phyloP scores from a whole-genome alignment of 2,113 vertebrate genomes.

The Oryzias javanicus region DNA sequence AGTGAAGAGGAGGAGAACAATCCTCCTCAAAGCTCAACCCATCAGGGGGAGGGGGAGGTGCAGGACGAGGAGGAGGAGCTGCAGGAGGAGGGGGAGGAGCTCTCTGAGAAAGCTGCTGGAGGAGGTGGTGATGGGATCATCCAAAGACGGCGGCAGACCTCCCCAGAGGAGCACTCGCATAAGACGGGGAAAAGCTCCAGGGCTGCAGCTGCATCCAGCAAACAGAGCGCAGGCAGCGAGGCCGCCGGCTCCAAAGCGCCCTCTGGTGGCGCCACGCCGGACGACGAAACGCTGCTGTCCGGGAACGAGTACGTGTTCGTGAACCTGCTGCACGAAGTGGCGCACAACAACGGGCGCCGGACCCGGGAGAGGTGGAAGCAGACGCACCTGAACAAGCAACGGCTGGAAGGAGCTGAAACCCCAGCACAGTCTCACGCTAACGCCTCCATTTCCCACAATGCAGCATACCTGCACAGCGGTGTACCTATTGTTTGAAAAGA shows the following conservation, averaged over 20 bases:
- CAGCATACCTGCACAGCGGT: not conserved
- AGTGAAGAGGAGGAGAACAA: not conserved
- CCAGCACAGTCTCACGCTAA: not conserved
- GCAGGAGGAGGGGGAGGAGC: too few relatives aligned
- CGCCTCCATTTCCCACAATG: not conserved
- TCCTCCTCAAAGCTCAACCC: not conserved
- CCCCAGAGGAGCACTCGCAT: not conserved
- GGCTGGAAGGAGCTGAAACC: not conserved
- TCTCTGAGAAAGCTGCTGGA: not conserved
- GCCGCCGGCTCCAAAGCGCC: constrained; percentile 22
- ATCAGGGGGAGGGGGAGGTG: too few relatives aligned
- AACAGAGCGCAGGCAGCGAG: not conserved
- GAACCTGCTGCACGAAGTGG: constrained; percentile 80
- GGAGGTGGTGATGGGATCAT: too few relatives aligned
- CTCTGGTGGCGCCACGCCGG: constrained; percentile 51
- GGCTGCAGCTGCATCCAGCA: not conserved
- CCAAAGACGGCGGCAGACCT: not conserved
- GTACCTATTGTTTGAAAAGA: too few relatives aligned
- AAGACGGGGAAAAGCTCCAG: not conserved
- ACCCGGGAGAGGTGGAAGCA: constrained; percentile 79
- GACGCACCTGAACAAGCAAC: constrained; percentile 55
- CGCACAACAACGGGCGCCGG: constrained; percentile 80
- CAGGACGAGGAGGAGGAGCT: too few relatives aligned
- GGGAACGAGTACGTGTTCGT: constrained; percentile 66
- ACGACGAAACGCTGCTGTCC: constrained; percentile 56